Base-by-base conservation (phyloP, 2,113 vertebrate genomes). In the Polypterus bichir region DNA sequence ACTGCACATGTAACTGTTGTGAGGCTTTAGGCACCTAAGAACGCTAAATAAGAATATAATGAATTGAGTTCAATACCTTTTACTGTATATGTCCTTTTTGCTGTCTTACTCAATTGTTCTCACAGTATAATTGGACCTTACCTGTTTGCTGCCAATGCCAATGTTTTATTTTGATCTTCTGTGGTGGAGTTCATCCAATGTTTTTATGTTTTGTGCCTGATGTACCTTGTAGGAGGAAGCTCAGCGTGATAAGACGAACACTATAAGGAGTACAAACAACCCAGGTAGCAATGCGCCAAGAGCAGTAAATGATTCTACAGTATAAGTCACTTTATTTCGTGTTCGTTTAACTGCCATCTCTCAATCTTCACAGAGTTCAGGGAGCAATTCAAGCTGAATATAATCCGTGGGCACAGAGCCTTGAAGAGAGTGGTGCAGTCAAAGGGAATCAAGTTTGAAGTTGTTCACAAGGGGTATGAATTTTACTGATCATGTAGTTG, bases 401-500 rank as follows among this genome's bases (percentile, higher is more conserved):
- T 96, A 57, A 91, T 81, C 76, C 86, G 93, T 0, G 48, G 72
- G 5, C 88, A 92, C 70, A 73, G 92, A 1, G 88, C 82, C 52
- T 90, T 95, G 61, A 88, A 88, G 61, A 79, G 93, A 47, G 83
- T 91, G 9, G 68, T 93, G 4, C 92, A 92, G 65, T 82, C 85
- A 65, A 94, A 94, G 60, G 90, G 92, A 69, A 83, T 97, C 76
- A 95, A 92, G 77, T 91, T 97, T n/a, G 92, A 96, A 71, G 74
- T 96, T 64, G 52, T 90, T 48, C 91, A 93, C 71, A 94, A 92
- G 65, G 92, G 92, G 92, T 96, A 71, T 77, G 81, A 27, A 27
- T 27, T 27, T 27, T 27, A 27, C 27, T 27, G 27, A 27, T 27
- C 27, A 27, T 27, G 27, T 27, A 27, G 27, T 27, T 27, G 27